phyloP scores from a whole-genome alignment of 2,888 invertebrate species.

The Cheilosia variabilis region DNA sequence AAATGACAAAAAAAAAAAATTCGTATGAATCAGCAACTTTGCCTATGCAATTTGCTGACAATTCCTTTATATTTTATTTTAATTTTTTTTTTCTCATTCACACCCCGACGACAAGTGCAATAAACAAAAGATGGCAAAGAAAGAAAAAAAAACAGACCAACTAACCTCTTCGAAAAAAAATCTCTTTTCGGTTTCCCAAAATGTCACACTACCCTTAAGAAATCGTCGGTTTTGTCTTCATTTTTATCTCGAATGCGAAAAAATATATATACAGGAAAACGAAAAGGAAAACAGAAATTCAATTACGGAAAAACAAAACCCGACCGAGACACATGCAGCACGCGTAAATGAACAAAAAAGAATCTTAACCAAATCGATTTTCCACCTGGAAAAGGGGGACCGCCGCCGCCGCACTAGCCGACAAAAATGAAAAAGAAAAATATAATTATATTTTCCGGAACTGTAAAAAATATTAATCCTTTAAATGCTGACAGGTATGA shows the following conservation, averaged over 20 bases:
- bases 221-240: constrained; percentile 46
- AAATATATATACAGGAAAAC: constrained; percentile 1
- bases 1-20: neutral
- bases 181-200: constrained; percentile 29
- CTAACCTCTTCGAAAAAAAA: constrained; percentile 52
- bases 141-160: constrained; percentile 26
- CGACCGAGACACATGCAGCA: constrained; percentile 41
- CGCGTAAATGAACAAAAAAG: constrained; percentile 45
- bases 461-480: constrained; percentile 9
- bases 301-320: constrained; percentile 60
- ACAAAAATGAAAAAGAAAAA: constrained; percentile 26
- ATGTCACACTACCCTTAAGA: constrained; percentile 40
- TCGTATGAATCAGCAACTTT: constrained; percentile 41
- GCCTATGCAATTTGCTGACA: constrained; percentile 6
- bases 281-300: constrained; percentile 31
- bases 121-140: constrained; percentile 33
- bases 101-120: constrained; percentile 35
- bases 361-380: constrained; percentile 77
- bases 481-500: neutral
- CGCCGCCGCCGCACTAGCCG: constrained; percentile 43
- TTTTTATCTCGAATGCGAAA: constrained; percentile 25
- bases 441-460: constrained; percentile 10
- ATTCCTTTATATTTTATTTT: neutral
- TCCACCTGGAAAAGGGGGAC: constrained; percentile 76
- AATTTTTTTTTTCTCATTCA: constrained; percentile 8